phyloP scores from a whole-genome alignment of 2,797 vertebrate genomes.

The Enteromius fasciolatus region DNA sequence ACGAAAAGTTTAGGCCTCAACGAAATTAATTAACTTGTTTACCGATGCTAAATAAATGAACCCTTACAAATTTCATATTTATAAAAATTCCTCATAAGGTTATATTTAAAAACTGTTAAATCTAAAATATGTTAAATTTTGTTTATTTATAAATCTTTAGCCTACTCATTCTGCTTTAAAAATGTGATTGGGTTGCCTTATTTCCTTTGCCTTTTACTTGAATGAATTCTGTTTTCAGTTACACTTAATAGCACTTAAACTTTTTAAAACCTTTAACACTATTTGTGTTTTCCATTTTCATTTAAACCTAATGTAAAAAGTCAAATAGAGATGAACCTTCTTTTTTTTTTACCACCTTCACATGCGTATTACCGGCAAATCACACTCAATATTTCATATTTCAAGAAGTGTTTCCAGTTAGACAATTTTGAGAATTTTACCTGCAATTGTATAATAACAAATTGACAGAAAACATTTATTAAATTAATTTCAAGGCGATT shows the following conservation, averaged over 20 bases:
- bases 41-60: background rate
- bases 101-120: background rate
- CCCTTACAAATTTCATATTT: background rate
- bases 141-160: background rate
- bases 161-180: background rate
- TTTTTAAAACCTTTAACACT: background rate
- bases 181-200: background rate
- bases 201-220: constrained; percentile 3
- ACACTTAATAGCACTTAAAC: background rate
- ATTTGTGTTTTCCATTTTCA: background rate
- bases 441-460: background rate
- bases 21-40: background rate
- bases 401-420: background rate
- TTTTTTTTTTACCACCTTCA: background rate
- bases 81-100: too few relatives aligned
- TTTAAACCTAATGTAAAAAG: background rate
- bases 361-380: background rate
- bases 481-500: background rate
- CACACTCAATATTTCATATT: background rate
- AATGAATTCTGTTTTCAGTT: background rate
- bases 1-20: constrained; percentile 35
- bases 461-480: background rate
- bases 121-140: background rate
- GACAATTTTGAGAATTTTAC: background rate
- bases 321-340: background rate